Conservation (phyloP, 1,140 invertebrate genomes). For the Drosophila saltans region DNA sequence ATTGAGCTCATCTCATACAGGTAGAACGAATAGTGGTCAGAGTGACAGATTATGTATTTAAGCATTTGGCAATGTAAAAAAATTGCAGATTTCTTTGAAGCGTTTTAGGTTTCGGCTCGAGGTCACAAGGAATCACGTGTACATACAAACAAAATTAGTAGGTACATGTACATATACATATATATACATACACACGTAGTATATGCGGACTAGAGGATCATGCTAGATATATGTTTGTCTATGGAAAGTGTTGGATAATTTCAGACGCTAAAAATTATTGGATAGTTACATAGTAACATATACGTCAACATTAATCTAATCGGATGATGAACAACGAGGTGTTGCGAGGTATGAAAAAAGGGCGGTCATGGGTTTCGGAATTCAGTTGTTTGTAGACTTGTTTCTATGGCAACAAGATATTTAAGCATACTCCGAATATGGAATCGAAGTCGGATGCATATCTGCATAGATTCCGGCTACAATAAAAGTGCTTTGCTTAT, state of each 20-base stretch:
- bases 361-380: background rate
- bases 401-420: background rate
- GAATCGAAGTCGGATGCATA: background rate
- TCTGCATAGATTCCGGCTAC: background rate
- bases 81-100: background rate
- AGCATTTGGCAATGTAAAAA: background rate
- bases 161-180: background rate
- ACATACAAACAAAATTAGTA: background rate
- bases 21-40: background rate
- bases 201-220: background rate
- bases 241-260: slow-evolving; percentile 29
- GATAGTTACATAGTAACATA: background rate
- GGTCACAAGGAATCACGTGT: background rate
- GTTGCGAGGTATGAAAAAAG: slow-evolving; percentile 51
- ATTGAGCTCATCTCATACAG: slow-evolving; percentile 9
- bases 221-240: background rate
- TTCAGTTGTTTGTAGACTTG: background rate
- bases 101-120: background rate
- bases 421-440: background rate
- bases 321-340: slow-evolving; percentile 44
- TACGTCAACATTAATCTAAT: slow-evolving; percentile 14
- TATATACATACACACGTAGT: background rate
- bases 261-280: slow-evolving; percentile 22
- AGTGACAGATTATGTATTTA: background rate
- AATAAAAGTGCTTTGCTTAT: background rate